Evolutionary conservation across 2,797 vertebrate genomes (phyloP).

Genomic region (Simalia tracyae): DNA sequence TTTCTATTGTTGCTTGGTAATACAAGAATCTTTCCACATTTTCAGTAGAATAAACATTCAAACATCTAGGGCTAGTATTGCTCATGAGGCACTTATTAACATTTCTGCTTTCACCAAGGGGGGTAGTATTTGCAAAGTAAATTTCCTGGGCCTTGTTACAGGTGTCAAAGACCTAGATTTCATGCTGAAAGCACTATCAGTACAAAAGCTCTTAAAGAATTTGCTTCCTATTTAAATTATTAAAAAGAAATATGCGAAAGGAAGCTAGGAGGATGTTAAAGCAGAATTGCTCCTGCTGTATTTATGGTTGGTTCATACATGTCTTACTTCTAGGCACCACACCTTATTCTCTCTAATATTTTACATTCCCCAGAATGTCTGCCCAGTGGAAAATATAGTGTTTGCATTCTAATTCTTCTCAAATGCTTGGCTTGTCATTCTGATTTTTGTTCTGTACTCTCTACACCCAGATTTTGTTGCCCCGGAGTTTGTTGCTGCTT

Average conservation of each 20-base stretch:
- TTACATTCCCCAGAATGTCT: not conserved
- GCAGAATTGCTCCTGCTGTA: not conserved
- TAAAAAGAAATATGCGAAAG: not conserved
- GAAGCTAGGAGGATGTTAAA: not conserved
- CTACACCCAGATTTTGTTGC: not conserved
- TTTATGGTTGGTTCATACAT: not conserved
- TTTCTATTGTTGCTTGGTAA: not conserved
- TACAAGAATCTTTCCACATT: not conserved
- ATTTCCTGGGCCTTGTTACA: constrained; percentile 26
- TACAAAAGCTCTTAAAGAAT: constrained; percentile 23
- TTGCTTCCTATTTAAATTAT: not conserved
- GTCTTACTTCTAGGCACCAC: constrained; percentile 7
- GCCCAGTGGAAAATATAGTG: constrained; percentile 1
- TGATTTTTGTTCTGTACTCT: not conserved
- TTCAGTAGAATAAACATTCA: constrained; percentile 7
- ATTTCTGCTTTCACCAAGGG: constrained; percentile 20
- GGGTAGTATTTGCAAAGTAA: constrained; percentile 48
- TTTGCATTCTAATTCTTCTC: constrained; percentile 26
- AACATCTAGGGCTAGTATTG: constrained; percentile 22
- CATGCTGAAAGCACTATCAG: not conserved
- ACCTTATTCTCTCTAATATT: constrained; percentile 11
- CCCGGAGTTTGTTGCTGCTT: not conserved
- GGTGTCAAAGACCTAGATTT: constrained; percentile 11
- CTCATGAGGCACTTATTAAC: constrained; percentile 24
- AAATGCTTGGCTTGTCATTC: constrained; percentile 6